Evolutionary conservation across 2,888 invertebrate genomes (phyloP), one percentile per base, ranked within the genome.

Genomic region (Orchesella flavescens): DNA sequence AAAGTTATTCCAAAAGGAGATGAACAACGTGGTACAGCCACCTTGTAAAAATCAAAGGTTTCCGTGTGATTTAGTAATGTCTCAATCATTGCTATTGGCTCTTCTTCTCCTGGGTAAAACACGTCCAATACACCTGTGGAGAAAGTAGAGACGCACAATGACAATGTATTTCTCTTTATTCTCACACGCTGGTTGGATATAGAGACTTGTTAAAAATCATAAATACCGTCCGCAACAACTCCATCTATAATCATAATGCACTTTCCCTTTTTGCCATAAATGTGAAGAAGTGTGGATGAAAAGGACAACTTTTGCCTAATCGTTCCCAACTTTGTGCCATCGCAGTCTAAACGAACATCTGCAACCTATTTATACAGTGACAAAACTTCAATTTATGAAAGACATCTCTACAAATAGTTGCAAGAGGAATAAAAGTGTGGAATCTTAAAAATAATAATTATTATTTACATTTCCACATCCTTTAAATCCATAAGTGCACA

Each of bases 71-170:
- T 77, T 81, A 84, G 72, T 19, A 72, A 49, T 0, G 73, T 81
- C n/a, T 84, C 84, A 24, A 84, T 81, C 81, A 84, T 84, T 10
- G 81, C 84, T 9, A 84, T 61, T 13, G 84, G 80, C n/a, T 81
- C 84, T 19, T 84, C 84, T 9, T 84, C 84, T 2, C 65, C 72
- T 0, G 84, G 75, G 24, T 72, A 46, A 1, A 17, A 15, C 0
- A 84, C 79, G 55, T 84, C 84, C 7, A 84, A 44, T 34, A 84
- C 75, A 12, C 84, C 53, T 53, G 10, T n/a, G 34, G 34, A 34
- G 34, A 34, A 34, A 34, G 34, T 34, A 34, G 2, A 34, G 34
- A 4, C n/a, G n/a, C n/a, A n/a, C n/a, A n/a, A n/a, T n/a, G n/a
- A n/a, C n/a, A n/a, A n/a, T n/a, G n/a, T n/a, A n/a, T n/a, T n/a